Evolutionary conservation across 2,888 invertebrate genomes (phyloP), one percentile per base, ranked within the genome.

Genomic region (Thumatha senex): DNA sequence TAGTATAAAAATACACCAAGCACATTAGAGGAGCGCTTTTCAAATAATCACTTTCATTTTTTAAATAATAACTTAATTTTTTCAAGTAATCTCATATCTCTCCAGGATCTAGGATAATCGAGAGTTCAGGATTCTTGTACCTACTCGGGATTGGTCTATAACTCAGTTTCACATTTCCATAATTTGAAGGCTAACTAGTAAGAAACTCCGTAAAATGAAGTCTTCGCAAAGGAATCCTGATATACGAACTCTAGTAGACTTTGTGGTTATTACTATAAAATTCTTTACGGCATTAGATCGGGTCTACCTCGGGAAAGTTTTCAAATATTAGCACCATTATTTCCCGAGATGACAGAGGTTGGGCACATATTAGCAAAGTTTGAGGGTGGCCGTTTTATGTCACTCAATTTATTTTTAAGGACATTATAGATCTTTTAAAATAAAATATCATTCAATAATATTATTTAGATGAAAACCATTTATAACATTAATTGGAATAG

Each of bases 341-440:
- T 89, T 89, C 80, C 86, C 68, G 74, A 82, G 87, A 89, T 87
- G 89, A 89, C 89, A 89, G 83, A 89, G 90, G 89, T 86, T 85
- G 87, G 86, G 88, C 89, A 86, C 90, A 90, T 91, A 91, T 91
- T 90, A 89, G 86, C 75, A 87, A 91, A 91, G 87, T 91, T 91
- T 72, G 73, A 63, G 72, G 68, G 74, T 68, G 76, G 76, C 72
- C 77, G 75, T 76, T 82, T 75, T 72, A 76, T 80, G 82, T 79
- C 85, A 83, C 74, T 76, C 74, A 71, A 80, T 78, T 81, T 77
- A 82, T 82, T 86, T 84, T 84, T 76, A 70, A 78, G 73, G 59
- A 59, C 47, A 46, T 51, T 56, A 54, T 54, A 24, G 18, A 24
- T 24, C 3, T 4, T 24, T 24, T n/a, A n/a, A n/a, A n/a, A n/a